Evolutionary conservation across 1,140 invertebrate genomes (phyloP).

Genomic region (Heliconius hewitsoni): DNA sequence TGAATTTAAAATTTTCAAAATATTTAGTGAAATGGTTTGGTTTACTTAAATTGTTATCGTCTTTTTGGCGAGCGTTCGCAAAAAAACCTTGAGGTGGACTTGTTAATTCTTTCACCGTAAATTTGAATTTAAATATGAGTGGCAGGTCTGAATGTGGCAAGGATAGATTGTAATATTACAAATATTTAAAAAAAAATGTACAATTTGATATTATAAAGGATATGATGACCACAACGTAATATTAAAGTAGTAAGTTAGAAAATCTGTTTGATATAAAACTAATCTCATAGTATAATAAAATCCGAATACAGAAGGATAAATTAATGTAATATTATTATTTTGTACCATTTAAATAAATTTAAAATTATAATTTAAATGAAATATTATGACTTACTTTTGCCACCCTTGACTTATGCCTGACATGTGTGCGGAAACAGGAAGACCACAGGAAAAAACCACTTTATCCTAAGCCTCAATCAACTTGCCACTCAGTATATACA

Average conservation of each 20-base stretch:
- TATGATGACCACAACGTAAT: not conserved
- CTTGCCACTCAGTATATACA: constrained; percentile 7
- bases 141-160: not conserved
- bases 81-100: not conserved
- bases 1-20: constrained; percentile 5
- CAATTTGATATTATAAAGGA: not conserved
- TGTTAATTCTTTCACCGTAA: not conserved
- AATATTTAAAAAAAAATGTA: not conserved
- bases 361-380: too few relatives aligned
- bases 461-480: not conserved
- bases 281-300: too few relatives aligned
- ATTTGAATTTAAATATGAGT: constrained; percentile 4
- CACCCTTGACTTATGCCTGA: too few relatives aligned
- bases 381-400: too few relatives aligned
- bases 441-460: not conserved
- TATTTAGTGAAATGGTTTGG: constrained; percentile 8
- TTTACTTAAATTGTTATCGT: constrained; percentile 7
- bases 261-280: too few relatives aligned
- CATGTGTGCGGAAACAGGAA: not conserved
- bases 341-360: too few relatives aligned
- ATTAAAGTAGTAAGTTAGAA: not conserved
- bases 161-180: not conserved
- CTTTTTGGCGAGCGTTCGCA: not conserved
- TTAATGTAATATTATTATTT: too few relatives aligned
- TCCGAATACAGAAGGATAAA: too few relatives aligned